Percentiles rank a stretch among this genome's conserved stretches.
These are phyloP conservation scores for Anhinga anhinga DNA, from an alignment of 2,113 vertebrate species.

Conservation along the genomic window DNA sequence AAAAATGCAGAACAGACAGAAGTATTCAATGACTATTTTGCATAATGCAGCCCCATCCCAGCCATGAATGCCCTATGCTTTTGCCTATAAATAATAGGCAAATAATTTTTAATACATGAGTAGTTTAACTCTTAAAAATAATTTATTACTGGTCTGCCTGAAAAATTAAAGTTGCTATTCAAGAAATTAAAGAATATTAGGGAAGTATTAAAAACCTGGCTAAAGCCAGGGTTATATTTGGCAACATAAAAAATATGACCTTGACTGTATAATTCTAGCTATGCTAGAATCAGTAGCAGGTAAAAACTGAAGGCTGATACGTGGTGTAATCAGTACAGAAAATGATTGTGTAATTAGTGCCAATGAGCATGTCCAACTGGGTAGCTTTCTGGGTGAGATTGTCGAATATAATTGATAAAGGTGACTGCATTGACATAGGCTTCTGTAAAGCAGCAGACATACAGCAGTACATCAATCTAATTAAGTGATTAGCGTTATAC, in stretches of 20 bases:
- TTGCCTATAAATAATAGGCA: not conserved
- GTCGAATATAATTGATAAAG: not conserved
- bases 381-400: not conserved
- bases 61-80: not conserved
- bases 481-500: not conserved
- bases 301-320: not conserved
- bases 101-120: not conserved
- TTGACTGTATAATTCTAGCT: not conserved
- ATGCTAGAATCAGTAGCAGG: not conserved
- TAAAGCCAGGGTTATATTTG: not conserved
- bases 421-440: not conserved
- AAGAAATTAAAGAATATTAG: not conserved
- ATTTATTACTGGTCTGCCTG: not conserved
- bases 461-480: not conserved
- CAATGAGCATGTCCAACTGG: not conserved
- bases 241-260: not conserved
- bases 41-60: not conserved
- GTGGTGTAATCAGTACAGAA: not conserved
- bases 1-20: not conserved
- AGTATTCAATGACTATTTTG: not conserved
- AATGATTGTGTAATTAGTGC: not conserved
- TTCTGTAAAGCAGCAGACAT: not conserved
- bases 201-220: not conserved
- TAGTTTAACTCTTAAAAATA: not conserved
- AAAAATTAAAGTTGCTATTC: not conserved